phyloP scores from a whole-genome alignment of 2,888 invertebrate genomes.

The Malthinus flaveolus region DNA sequence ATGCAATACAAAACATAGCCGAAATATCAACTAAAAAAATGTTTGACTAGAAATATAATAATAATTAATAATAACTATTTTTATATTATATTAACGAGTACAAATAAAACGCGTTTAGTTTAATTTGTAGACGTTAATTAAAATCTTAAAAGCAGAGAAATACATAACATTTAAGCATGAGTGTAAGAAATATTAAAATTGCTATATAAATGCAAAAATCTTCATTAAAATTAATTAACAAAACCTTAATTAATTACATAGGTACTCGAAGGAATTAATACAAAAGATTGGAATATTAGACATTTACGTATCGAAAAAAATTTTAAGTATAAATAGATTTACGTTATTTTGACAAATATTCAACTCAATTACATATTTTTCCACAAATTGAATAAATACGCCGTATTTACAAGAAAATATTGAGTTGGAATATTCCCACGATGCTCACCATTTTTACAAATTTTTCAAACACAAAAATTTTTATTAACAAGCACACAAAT shows the following conservation, averaged over 20 bases:
- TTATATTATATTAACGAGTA: constrained; percentile 16
- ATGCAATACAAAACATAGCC: constrained; percentile 44
- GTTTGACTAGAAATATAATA: constrained; percentile 35
- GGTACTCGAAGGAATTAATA: constrained; percentile 1
- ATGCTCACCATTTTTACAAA: constrained; percentile 4
- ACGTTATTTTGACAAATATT: neutral
- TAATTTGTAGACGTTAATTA: constrained; percentile 17
- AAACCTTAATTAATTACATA: constrained; percentile 14
- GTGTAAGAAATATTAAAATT: constrained; percentile 25
- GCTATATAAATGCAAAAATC: constrained; percentile 26
- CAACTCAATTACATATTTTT: constrained; percentile 1
- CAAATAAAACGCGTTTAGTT: neutral
- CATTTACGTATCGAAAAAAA: too few species aligned
- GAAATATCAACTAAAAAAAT: constrained; percentile 23
- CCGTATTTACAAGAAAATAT: constrained; percentile 4
- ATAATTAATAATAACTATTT: constrained; percentile 22
- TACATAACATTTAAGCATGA: constrained; percentile 28
- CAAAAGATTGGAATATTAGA: constrained; percentile 2
- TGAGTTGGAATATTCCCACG: neutral
- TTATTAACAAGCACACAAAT: constrained; percentile 7
- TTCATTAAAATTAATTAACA: constrained; percentile 21
- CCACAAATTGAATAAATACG: neutral
- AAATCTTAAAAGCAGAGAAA: constrained; percentile 27
- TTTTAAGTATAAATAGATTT: too few species aligned
- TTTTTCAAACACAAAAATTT: neutral